Evolutionary conservation across 1,140 invertebrate genomes (phyloP), one percentile per base, ranked within the genome.

Genomic region (Idris sp.): DNA sequence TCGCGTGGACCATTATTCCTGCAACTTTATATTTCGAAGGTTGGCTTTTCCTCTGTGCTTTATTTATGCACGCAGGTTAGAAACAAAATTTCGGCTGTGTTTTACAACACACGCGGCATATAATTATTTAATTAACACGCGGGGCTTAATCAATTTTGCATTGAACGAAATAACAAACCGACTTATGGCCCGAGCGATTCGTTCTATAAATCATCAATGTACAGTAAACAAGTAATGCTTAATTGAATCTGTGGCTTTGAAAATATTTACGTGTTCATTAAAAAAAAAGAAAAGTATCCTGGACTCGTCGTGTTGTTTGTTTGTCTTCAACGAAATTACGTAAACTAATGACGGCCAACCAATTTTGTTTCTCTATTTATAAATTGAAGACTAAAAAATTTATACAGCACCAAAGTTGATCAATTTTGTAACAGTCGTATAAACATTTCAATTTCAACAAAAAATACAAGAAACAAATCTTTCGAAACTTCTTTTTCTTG

Each of bases 41-140:
- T 40, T 19, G 38, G 8, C 19, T 0, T 10, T 18, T n/a, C 16
- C 19, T 10, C 41, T 36, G 19, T 31, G 19, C 46, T 35, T 62
- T 51, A 43, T 51, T 62, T 62, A 62, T 43, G 44, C 43, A 41
- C n/a, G n/a, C n/a, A 44, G 26, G 33, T 49, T 41, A 31, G 35
- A 25, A 31, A 51, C 31, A 36, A 62, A 62, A 49, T 35, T 51
- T 28, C 14, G 28, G 7, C 11, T 14, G n/a, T n/a, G 38, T 35
- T 53, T 44, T 28, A 53, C 46, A 51, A 22, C 36, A n/a, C n/a
- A 25, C 44, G 35, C 11, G 5, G 1, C 43, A 9, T n/a, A n/a
- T 61, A 61, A 61, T 61, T 46, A 62, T 62, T 62, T 6, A 49
- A 62, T 62, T 62, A 49, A 49, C n/a, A n/a, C 30, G 22, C 14